A percentile compares a stretch with the other conserved stretches of the same genome.
Conservation (phyloP, 2,113 vertebrate species). For the Lucifuga dentata region DNA sequence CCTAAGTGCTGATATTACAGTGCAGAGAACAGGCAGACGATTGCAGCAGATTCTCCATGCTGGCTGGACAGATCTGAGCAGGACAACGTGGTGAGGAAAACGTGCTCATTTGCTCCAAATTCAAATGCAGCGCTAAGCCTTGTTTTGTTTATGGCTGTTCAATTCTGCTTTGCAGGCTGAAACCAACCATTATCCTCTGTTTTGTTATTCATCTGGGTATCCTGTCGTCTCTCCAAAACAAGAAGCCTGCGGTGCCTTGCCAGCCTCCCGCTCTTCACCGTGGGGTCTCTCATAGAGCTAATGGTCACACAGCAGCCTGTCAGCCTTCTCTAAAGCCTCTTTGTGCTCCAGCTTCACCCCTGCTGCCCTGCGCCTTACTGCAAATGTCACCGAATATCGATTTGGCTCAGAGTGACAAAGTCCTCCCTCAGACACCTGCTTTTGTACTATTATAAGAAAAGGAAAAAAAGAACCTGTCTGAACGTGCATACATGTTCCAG, state of each 20-base stretch:
- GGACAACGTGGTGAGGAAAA: conserved; percentile 38
- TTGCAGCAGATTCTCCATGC: conserved; percentile 5
- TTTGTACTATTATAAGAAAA: conserved; percentile 70
- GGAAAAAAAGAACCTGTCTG: too few species aligned
- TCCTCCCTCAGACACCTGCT: conserved; percentile 65
- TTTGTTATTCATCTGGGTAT: conserved; percentile 69
- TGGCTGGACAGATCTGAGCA: conserved; percentile 14
- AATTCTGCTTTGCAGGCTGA: conserved; percentile 48
- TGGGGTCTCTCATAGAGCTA: conserved; percentile 76
- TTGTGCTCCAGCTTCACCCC: conserved; percentile 74
- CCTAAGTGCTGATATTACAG: conserved; percentile 16
- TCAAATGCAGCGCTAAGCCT: conserved; percentile 52
- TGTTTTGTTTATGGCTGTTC: conserved; percentile 53
- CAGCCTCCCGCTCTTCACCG: conserved; percentile 61
- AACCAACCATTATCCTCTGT: conserved; percentile 59
- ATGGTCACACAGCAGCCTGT: conserved; percentile 78
- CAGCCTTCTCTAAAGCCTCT: conserved; percentile 73
- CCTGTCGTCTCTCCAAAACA: conserved; percentile 64
- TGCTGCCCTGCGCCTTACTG: conserved; percentile 73
- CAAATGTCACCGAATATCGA: conserved; percentile 82
- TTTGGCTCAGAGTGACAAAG: conserved; percentile 75
- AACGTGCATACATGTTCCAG: conserved; percentile 57
- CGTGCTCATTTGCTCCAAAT: conserved; percentile 48
- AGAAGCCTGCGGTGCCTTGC: conserved; percentile 57
- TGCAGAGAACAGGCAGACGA: conserved; percentile 15